phyloP scores from a whole-genome alignment of 2,113 vertebrate genomes.

The Trochalopteron elliotii region DNA sequence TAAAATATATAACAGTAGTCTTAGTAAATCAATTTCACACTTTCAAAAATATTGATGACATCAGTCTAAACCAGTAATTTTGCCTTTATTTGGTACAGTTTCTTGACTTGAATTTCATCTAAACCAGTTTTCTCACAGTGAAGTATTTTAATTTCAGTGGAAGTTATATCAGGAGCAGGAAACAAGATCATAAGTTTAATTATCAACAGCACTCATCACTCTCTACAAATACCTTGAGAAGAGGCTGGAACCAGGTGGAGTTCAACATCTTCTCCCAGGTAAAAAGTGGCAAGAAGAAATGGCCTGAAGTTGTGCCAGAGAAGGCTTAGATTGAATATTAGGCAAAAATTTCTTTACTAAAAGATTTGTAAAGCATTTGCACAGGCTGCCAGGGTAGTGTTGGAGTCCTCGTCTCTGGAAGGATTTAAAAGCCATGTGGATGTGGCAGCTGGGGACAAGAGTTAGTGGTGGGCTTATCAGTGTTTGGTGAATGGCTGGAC shows the following conservation, averaged over 20 bases:
- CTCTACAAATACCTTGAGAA: background rate
- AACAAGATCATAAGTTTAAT: background rate
- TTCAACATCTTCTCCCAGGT: background rate
- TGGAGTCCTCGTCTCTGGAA: too few species aligned
- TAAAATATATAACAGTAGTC: background rate
- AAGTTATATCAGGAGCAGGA: background rate
- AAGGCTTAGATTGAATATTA: background rate
- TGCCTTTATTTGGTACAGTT: background rate
- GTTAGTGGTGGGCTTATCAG: too few species aligned
- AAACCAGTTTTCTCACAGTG: background rate
- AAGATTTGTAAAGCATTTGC: accelerated
- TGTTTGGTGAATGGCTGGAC: background rate
- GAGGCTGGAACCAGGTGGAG: background rate
- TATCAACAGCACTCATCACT: background rate
- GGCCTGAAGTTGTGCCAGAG: too few species aligned
- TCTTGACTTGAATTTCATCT: background rate
- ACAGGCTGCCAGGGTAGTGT: background rate
- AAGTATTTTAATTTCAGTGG: background rate
- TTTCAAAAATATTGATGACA: background rate
- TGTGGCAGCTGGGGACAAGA: background rate
- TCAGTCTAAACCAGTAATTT: background rate
- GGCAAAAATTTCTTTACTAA: background rate
- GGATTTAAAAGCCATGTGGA: accelerated
- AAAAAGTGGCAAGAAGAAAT: too few species aligned
- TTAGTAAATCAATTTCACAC: background rate